phyloP scores from a whole-genome alignment of 2,888 invertebrate genomes.

The Tridacna gigas region DNA sequence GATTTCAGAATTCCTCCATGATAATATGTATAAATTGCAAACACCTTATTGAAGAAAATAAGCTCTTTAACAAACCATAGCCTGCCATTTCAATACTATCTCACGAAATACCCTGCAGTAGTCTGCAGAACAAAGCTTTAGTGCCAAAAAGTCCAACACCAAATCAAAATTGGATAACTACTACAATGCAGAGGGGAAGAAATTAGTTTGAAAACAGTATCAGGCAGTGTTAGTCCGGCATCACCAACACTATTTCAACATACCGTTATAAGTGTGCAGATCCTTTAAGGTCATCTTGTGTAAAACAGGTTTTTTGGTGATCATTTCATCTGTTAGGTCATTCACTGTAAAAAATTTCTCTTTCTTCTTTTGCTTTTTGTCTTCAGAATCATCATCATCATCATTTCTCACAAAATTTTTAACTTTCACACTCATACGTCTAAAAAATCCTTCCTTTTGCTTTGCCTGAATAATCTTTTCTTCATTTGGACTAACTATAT shows the following conservation, averaged over 20 bases:
- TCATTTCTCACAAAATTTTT: slow-evolving; percentile 66
- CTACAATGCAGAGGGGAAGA: not conserved
- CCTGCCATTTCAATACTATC: too few species aligned
- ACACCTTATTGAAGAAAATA: too few species aligned
- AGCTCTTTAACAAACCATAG: too few species aligned
- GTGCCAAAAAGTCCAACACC: too few species aligned
- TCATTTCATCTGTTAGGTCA: slow-evolving; percentile 75
- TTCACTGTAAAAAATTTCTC: slow-evolving; percentile 71
- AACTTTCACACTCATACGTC: slow-evolving; percentile 75
- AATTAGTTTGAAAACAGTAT: not conserved
- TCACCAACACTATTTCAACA: not conserved
- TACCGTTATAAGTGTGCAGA: slow-evolving; percentile 37
- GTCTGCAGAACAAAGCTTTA: too few species aligned
- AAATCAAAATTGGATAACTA: too few species aligned
- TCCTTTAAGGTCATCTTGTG: slow-evolving; percentile 70
- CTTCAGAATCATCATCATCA: slow-evolving; percentile 61
- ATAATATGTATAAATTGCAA: too few species aligned
- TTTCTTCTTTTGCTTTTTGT: slow-evolving; percentile 47
- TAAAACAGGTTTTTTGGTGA: slow-evolving; percentile 67
- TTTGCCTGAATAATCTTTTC: slow-evolving; percentile 24
- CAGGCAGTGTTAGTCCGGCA: not conserved
- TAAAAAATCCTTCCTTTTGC: slow-evolving; percentile 65
- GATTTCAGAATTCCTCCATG: too few species aligned
- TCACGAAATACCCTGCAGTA: too few species aligned
- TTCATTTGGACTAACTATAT: slow-evolving; percentile 34